Conservation (phyloP, 1,140 invertebrate species). For the Drosophila subobscura region DNA sequence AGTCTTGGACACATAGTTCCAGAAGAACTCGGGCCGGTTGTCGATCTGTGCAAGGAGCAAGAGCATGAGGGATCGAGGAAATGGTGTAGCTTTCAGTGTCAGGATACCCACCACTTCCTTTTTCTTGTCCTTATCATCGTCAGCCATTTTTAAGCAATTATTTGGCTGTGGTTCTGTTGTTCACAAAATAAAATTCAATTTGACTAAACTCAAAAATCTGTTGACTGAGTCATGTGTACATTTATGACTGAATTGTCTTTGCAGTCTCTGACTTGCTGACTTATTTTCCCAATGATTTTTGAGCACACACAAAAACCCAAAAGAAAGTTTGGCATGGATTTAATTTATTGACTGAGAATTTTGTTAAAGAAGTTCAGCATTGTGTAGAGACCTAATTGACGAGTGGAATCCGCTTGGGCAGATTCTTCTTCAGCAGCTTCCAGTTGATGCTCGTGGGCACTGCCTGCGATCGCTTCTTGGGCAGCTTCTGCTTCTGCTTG, state of each 20-base stretch:
- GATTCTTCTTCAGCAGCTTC: constrained; percentile 56
- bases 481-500: constrained; percentile 31
- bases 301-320: too few species aligned
- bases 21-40: constrained; percentile 79
- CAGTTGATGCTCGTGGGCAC: constrained; percentile 62
- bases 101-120: constrained; percentile 9
- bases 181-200: too few species aligned
- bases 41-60: constrained; percentile 46
- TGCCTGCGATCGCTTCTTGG: not conserved
- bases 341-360: too few species aligned
- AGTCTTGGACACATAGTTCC: constrained; percentile 85
- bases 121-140: constrained; percentile 22
- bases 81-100: too few species aligned
- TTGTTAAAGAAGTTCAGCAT: not conserved
- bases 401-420: constrained; percentile 33
- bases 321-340: too few species aligned
- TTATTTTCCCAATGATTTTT: too few species aligned
- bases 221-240: too few species aligned
- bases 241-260: too few species aligned
- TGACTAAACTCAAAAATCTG: too few species aligned
- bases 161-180: not conserved
- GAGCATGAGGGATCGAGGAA: not conserved
- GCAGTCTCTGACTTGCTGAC: too few species aligned
- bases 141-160: constrained; percentile 7
- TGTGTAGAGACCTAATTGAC: constrained; percentile 9